Evolutionary conservation across 2,888 invertebrate genomes (phyloP), one percentile per base, ranked within the genome.

Genomic region (Campoplex nolae): DNA sequence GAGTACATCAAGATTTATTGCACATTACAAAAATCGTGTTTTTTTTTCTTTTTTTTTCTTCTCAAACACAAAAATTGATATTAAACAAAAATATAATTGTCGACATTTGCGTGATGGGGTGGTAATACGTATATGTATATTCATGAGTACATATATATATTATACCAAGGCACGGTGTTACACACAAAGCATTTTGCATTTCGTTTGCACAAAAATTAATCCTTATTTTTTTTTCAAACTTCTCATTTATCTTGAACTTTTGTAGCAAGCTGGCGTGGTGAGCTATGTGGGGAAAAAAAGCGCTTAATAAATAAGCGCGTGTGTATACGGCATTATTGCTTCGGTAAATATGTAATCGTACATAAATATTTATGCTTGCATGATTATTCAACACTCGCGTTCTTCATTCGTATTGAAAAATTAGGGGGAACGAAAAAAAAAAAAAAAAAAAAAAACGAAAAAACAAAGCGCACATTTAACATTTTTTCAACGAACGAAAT

Each of bases 1-100:
- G 68, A 85, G 84, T 87, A 88, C 87, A 88, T 84, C 78, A 67
- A 89, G 38, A 88, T 90, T 90, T 88, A 89, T 90, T 89, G 82
- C 45, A 83, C 75, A 78, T 71, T 84, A 88, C 84, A 86, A 85
- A 74, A 81, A 84, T 78, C 78, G 78, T 73, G 16, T 28, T 45
- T 62, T 62, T 28, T 3, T 62, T 32, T 1, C 2, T n/a, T 18
- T n/a, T 51, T 56, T 45, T 58, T 45, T 48, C 79, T 74, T 11
- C 18, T 75, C 56, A 13, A 67, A 51, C 32, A 32, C 13, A 18
- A 74, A 51, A 56, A 48, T 81, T n/a, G 45, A 58, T 11, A 82
- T 32, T 45, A 7, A 65, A 38, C 4, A 38, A 38, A 38, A 45
- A 48, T 56, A 67, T 38, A 56, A 48, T 45, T 78, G 73, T 80